A percentile compares a stretch with the other conserved stretches of the same genome.
Evolutionary conservation across 1,140 invertebrate genomes (phyloP).

Genomic region (Penaeus vannamei): DNA sequence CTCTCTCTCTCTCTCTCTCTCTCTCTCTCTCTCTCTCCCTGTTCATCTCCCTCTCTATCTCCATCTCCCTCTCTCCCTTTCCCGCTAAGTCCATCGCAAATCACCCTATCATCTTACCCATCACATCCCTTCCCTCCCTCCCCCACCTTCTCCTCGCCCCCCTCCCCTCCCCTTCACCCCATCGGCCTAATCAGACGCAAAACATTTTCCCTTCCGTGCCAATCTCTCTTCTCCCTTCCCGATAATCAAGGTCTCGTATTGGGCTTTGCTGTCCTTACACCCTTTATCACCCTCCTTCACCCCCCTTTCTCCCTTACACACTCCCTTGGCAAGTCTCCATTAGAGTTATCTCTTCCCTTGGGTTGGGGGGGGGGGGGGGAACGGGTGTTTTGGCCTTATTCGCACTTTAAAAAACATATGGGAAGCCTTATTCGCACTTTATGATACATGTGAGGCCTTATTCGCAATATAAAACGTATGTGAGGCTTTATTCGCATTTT

Average conservation of each 20-base stretch:
- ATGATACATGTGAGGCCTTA: no score
- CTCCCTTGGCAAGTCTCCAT: background rate
- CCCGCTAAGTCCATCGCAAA: background rate
- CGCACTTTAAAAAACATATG: no score
- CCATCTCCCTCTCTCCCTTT: background rate
- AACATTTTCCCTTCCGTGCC: background rate
- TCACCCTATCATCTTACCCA: background rate
- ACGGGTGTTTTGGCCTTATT: no score
- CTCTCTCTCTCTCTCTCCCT: background rate
- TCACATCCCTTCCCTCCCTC: background rate
- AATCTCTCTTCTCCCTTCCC: background rate
- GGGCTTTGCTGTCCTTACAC: background rate
- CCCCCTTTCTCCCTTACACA: background rate
- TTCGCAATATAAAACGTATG: no score
- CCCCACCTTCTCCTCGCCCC: background rate
- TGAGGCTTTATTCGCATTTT: no score
- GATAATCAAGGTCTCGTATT: background rate
- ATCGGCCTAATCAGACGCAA: background rate
- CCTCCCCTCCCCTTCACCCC: background rate
- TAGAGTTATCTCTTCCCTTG: no score
- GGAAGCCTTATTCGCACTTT: no score
- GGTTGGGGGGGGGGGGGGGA: no score
- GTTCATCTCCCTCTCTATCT: background rate
- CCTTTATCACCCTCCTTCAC: background rate
- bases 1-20: background rate